These are phyloP conservation scores for Elanus axillaris DNA, from an alignment of 2,113 vertebrate species.

Conservation along the genomic window DNA sequence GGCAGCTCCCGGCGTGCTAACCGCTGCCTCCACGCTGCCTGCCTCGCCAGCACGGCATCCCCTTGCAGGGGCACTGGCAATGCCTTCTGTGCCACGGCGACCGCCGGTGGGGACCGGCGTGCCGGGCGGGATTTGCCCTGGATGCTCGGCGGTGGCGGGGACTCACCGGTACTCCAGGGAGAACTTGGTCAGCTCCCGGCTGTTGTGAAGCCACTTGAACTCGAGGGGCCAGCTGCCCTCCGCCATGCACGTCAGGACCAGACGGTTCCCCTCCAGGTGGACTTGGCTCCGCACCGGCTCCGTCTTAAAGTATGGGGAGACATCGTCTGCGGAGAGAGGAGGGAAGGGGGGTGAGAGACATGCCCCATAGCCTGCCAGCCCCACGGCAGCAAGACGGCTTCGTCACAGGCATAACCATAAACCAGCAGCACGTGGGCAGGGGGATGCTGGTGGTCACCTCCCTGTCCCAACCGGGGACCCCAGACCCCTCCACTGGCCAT, in stretches of 20 bases:
- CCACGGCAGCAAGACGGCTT: rapidly evolving
- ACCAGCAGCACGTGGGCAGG: not conserved
- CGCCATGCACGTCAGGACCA: constrained; percentile 98
- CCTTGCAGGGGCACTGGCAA: not conserved
- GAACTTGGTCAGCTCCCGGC: constrained; percentile 90
- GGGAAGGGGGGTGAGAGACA: not conserved
- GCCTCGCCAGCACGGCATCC: not conserved
- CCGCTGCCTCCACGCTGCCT: not conserved
- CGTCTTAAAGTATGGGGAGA: constrained; percentile 96
- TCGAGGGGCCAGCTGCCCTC: constrained; percentile 99
- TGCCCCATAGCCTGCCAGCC: not conserved
- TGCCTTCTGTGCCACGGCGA: not conserved
- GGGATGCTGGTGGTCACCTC: not conserved
- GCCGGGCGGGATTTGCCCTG: rapidly evolving
- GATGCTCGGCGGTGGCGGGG: not conserved
- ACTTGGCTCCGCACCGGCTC: constrained; percentile 92
- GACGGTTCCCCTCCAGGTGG: constrained; percentile 93
- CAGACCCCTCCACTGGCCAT: not conserved
- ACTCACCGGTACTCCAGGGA: constrained; percentile 93
- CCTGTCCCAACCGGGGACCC: not conserved
- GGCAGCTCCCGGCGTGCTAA: not conserved
- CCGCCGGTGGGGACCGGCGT: rapidly evolving
- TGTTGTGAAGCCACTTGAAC: constrained; percentile 97
- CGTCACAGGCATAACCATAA: rapidly evolving
- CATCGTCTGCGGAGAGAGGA: constrained; percentile 79